A percentile compares a stretch with the other conserved stretches of the same genome.
These are phyloP conservation scores for Hymenopus coronatus DNA, from an alignment of 2,888 invertebrate genomes.

Conservation along the genomic window DNA sequence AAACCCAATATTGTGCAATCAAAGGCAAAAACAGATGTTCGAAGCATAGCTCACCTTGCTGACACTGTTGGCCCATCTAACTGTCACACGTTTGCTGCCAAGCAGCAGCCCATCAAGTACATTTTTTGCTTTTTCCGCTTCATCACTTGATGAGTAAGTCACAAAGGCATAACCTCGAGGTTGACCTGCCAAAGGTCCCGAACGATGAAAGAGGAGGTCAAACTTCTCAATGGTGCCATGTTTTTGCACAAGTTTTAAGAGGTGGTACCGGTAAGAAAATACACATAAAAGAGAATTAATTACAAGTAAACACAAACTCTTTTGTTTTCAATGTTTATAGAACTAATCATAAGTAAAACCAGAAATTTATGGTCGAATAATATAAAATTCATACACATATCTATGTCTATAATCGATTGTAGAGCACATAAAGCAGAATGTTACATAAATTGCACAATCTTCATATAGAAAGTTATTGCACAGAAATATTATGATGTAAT, in stretches of 20 bases:
- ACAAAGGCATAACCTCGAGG: slow-evolving; percentile 93
- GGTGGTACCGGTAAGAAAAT: slow-evolving; percentile 81
- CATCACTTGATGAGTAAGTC: slow-evolving; percentile 65
- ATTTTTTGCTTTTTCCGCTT: slow-evolving; percentile 70
- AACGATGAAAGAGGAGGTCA: slow-evolving; percentile 91
- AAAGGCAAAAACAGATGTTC: not conserved
- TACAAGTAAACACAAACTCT: slow-evolving; percentile 35
- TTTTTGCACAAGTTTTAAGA: slow-evolving; percentile 94
- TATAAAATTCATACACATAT: no score
- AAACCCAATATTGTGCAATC: no score
- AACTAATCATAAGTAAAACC: no score
- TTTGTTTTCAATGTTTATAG: not conserved
- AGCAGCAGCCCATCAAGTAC: slow-evolving; percentile 71
- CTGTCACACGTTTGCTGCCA: slow-evolving; percentile 71
- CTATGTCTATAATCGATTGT: no score
- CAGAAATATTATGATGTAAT: no score
- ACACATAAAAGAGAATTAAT: slow-evolving; percentile 39
- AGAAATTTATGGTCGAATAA: no score
- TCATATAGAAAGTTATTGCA: no score
- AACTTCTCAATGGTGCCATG: slow-evolving; percentile 92
- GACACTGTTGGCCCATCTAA: slow-evolving; percentile 77
- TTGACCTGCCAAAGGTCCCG: slow-evolving; percentile 83
- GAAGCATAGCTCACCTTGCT: slow-evolving; percentile 53
- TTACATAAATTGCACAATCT: no score
- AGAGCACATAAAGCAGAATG: no score